Evolutionary conservation across 2,888 invertebrate genomes (phyloP).

Genomic region (Scaptomyza flava): DNA sequence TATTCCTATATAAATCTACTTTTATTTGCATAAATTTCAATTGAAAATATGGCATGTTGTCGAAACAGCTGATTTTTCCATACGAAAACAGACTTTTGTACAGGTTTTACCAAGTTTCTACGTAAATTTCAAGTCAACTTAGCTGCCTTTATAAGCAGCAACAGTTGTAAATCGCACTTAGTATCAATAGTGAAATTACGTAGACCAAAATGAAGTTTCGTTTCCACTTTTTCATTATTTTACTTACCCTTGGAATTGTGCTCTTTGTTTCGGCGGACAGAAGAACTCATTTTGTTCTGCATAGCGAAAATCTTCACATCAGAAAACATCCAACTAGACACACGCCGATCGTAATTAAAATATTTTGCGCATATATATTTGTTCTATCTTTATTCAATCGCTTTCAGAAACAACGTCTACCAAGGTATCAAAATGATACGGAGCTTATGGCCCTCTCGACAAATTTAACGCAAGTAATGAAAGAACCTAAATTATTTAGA

Average conservation of each 20-base stretch:
- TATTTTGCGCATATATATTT: too few species aligned
- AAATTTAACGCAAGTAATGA: constrained; percentile 1
- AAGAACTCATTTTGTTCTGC: too few species aligned
- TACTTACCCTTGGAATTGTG: neutral
- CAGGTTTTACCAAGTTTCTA: too few species aligned
- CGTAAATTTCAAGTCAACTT: neutral
- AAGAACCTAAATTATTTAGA: too few species aligned
- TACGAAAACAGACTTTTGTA: neutral
- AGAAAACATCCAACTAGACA: too few species aligned
- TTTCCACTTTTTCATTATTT: neutral
- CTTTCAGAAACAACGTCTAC: constrained; percentile 1
- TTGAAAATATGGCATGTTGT: too few species aligned
- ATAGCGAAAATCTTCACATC: too few species aligned
- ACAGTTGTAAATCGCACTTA: neutral
- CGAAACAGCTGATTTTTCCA: neutral
- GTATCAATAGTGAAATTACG: neutral
- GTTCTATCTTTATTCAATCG: neutral
- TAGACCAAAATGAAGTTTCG: neutral
- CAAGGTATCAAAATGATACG: constrained; percentile 3
- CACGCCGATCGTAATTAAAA: neutral
- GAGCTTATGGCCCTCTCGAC: neutral
- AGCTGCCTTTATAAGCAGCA: neutral
- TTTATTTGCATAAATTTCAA: too few species aligned
- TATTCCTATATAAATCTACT: too few species aligned
- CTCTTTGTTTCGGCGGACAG: too few species aligned